Conservation (phyloP, 2,888 invertebrate species). For the Bombylius discolor region DNA sequence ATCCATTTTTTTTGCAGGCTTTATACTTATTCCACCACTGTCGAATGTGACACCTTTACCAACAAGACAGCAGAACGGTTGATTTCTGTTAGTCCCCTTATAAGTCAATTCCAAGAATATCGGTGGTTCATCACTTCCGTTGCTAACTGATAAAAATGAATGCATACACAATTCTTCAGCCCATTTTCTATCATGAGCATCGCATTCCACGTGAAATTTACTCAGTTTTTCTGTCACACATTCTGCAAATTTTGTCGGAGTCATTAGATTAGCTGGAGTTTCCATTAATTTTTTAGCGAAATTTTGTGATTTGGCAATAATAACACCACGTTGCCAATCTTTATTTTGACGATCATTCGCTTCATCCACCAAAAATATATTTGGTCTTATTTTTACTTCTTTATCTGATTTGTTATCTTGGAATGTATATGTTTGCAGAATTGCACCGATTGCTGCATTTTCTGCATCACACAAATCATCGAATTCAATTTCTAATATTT, state of each 20-base stretch:
- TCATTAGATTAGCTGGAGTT: constrained; percentile 60
- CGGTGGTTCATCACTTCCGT: constrained; percentile 60
- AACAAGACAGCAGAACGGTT: constrained; percentile 51
- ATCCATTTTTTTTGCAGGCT: constrained; percentile 41
- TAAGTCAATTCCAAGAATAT: constrained; percentile 61
- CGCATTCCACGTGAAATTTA: constrained; percentile 24
- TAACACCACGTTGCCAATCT: constrained; percentile 51
- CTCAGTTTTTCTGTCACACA: constrained; percentile 30
- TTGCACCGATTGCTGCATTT: constrained; percentile 59
- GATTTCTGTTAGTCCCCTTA: constrained; percentile 36
- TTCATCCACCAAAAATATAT: constrained; percentile 2
- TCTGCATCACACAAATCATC: constrained; percentile 62
- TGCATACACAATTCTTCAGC: constrained; percentile 62
- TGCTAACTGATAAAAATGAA: constrained; percentile 56
- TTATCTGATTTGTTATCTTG: constrained; percentile 25
- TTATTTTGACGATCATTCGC: constrained; percentile 45
- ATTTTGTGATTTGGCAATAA: constrained; percentile 61
- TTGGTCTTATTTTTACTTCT: constrained; percentile 6
- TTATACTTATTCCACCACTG: constrained; percentile 61
- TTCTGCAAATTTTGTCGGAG: constrained; percentile 61
- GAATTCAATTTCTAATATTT: constrained; percentile 42
- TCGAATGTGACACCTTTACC: constrained; percentile 55
- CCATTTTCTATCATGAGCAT: constrained; percentile 55
- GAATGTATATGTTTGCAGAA: constrained; percentile 49
- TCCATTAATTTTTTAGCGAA: constrained; percentile 58